These are phyloP conservation scores for Palythoa caribaeorum DNA, from an alignment of 92 coral and sea anemone species.

Conservation along the genomic window DNA sequence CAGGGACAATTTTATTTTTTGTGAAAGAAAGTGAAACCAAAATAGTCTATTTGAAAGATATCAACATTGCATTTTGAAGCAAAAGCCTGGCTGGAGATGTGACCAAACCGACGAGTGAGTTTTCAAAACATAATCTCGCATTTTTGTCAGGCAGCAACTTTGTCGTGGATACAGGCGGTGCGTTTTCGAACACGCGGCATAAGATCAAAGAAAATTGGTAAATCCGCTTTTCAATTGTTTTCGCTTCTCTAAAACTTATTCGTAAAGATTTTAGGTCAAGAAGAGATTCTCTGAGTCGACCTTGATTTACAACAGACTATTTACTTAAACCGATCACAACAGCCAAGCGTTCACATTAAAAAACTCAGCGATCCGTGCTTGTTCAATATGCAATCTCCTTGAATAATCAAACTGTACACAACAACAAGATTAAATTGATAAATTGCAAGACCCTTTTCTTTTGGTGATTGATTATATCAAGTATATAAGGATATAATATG, in stretches of 20 bases:
- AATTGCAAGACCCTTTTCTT: slow-evolving; percentile 41
- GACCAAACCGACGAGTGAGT: slow-evolving; percentile 7
- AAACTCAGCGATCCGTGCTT: neutral
- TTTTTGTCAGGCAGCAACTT: slow-evolving; percentile 13
- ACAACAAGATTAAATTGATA: slow-evolving; percentile 49
- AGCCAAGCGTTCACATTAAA: neutral
- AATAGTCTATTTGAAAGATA: slow-evolving; percentile 40
- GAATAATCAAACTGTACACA: slow-evolving; percentile 46
- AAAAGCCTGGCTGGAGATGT: slow-evolving; percentile 15
- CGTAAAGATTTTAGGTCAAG: neutral
- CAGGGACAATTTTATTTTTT: neutral
- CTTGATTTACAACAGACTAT: neutral
- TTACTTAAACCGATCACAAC: neutral
- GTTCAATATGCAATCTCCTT: slow-evolving; percentile 35
- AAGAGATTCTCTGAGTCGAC: neutral
- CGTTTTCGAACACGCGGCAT: neutral
- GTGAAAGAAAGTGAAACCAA: neutral
- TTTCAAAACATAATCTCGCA: slow-evolving; percentile 34
- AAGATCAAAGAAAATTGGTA: slow-evolving; percentile 27
- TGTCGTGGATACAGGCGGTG: slow-evolving; percentile 30
- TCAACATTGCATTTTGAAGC: slow-evolving; percentile 4
- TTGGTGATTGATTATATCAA: slow-evolving; percentile 39
- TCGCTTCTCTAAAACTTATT: neutral
- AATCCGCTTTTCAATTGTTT: slow-evolving; percentile 8
- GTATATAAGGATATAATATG: slow-evolving; percentile 22